These are phyloP conservation scores for Triplophysa dalaica DNA, from an alignment of 2,113 vertebrate genomes.

Conservation along the genomic window DNA sequence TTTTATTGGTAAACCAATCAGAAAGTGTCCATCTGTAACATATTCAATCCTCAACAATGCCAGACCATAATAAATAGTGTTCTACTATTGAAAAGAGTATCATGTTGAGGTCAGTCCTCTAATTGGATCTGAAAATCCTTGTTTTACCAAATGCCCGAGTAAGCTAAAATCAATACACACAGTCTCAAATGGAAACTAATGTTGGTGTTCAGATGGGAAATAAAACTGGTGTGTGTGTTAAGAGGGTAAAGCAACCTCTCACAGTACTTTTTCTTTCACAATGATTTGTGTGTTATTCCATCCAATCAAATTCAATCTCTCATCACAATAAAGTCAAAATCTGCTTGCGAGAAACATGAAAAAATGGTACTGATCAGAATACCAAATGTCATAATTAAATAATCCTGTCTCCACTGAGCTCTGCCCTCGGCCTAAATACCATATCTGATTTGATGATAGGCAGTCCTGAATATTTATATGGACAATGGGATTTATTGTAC, in stretches of 20 bases:
- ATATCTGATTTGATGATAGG: not conserved
- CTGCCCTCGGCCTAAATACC: not conserved
- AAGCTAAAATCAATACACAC: conserved; percentile 12
- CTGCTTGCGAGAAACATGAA: not conserved
- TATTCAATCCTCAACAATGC: not conserved
- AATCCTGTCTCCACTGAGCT: not conserved
- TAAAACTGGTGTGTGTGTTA: not conserved
- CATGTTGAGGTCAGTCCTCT: conserved; percentile 18
- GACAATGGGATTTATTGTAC: no score
- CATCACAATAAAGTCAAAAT: not conserved
- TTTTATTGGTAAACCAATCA: not conserved
- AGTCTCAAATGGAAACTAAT: conserved; percentile 22
- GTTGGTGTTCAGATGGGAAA: not conserved
- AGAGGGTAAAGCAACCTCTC: not conserved
- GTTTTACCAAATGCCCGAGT: conserved; percentile 17
- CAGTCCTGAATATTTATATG: not conserved
- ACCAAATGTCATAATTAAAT: not conserved
- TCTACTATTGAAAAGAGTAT: not conserved
- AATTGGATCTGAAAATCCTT: conserved; percentile 10
- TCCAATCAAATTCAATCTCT: not conserved
- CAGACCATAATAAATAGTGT: not conserved
- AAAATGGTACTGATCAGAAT: not conserved
- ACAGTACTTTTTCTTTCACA: not conserved
- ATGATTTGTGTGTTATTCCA: no score
- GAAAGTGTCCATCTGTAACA: not conserved